Evolutionary conservation across 2,888 invertebrate genomes (phyloP).

Genomic region (Monoplex corrugatus): DNA sequence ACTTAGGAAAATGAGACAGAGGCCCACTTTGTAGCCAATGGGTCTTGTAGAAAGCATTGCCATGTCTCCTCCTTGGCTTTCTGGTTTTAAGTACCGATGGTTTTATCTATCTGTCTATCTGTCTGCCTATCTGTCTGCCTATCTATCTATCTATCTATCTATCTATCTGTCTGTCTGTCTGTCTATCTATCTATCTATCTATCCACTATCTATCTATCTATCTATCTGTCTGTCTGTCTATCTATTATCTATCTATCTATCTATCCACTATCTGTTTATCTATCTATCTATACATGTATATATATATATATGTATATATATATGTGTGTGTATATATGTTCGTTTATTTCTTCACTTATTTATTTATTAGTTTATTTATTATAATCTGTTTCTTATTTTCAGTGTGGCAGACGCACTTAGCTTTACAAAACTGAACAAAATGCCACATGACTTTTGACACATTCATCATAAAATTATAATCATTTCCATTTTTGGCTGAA

Average conservation of each 20-base stretch:
- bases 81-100: too few species aligned
- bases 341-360: background rate
- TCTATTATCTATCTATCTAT: too few species aligned
- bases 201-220: too few species aligned
- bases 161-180: background rate
- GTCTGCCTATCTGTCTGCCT: background rate
- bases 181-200: background rate
- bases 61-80: background rate
- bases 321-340: background rate
- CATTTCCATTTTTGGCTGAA: too few species aligned
- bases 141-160: background rate
- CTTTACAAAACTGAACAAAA: too few species aligned
- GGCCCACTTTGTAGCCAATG: constrained; percentile 4
- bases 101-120: background rate
- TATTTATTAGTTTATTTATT: background rate
- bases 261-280: too few species aligned
- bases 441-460: too few species aligned
- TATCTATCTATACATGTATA: too few species aligned
- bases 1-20: background rate
- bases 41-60: background rate
- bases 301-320: background rate
- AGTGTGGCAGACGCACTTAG: too few species aligned
- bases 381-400: too few species aligned
- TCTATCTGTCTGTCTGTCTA: too few species aligned
- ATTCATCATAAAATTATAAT: too few species aligned